These are phyloP conservation scores for Trachymyrmex septentrionalis DNA, from an alignment of 1,140 invertebrate species.

Conservation along the genomic window DNA sequence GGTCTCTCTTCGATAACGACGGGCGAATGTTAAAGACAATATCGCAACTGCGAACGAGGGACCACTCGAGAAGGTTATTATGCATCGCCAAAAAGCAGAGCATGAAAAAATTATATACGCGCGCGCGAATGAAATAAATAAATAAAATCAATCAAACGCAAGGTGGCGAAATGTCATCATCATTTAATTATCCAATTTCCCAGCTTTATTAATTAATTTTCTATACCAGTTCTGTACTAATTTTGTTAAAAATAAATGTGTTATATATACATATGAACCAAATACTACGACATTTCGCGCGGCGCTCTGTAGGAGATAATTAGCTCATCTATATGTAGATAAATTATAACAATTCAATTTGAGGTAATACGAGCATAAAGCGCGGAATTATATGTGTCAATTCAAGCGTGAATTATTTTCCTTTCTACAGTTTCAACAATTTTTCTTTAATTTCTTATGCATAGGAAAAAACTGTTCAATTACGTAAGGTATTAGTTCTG, in stretches of 20 bases:
- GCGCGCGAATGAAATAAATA: neutral
- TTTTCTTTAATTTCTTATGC: neutral
- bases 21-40: neutral
- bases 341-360: conserved; percentile 6
- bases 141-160: neutral
- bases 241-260: no score
- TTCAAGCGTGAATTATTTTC: neutral
- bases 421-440: neutral
- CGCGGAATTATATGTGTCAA: neutral
- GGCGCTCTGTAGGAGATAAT: neutral
- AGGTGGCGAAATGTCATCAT: no score
- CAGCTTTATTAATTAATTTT: no score
- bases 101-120: neutral
- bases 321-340: neutral
- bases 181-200: no score
- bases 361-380: neutral
- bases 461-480: neutral
- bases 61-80: neutral
- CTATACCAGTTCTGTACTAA: no score
- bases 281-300: no score
- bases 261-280: no score
- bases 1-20: neutral
- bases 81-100: neutral
- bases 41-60: neutral
- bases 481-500: neutral